A percentile compares a stretch with the other conserved stretches of the same genome.
These are phyloP conservation scores for Drosophila mimetica DNA, from an alignment of 2,888 invertebrate species.

Conservation along the genomic window DNA sequence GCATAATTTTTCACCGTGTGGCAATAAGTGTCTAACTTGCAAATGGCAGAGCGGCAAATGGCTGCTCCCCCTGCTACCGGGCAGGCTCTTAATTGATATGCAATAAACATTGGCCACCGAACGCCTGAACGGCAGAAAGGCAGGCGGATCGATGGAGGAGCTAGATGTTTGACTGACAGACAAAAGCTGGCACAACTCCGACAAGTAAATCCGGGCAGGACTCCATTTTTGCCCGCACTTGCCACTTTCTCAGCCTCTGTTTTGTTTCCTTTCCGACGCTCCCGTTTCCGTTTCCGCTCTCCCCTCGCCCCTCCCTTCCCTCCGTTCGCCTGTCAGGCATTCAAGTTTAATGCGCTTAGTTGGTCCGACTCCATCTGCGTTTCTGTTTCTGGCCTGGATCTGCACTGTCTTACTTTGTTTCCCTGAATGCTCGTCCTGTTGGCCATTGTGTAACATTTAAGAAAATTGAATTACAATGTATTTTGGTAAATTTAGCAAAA, in stretches of 20 bases:
- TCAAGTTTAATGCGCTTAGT: conserved; percentile 74
- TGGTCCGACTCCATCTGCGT: conserved; percentile 23
- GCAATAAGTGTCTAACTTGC: conserved; percentile 24
- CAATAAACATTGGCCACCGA: conserved; percentile 71
- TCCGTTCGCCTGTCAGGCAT: conserved; percentile 46
- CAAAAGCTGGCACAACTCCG: conserved; percentile 45
- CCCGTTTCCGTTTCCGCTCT: conserved; percentile 13
- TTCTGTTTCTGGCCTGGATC: conserved; percentile 24
- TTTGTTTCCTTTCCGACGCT: conserved; percentile 38
- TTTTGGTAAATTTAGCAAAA: conserved; percentile 54
- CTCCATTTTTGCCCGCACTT: conserved; percentile 29
- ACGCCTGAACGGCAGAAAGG: conserved; percentile 53
- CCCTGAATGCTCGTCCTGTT: conserved; percentile 4
- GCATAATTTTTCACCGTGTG: conserved; percentile 14
- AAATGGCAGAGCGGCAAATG: conserved; percentile 17
- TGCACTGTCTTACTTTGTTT: conserved; percentile 8
- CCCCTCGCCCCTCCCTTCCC: neutral
- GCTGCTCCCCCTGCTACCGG: neutral
- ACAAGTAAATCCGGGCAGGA: conserved; percentile 44
- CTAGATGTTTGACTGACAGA: conserved; percentile 28
- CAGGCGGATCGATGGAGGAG: conserved; percentile 24
- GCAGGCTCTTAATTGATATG: conserved; percentile 66
- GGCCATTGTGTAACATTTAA: conserved; percentile 50
- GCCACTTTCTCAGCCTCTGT: conserved; percentile 56
- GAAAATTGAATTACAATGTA: conserved; percentile 65